Evolutionary conservation across 2,888 invertebrate genomes (phyloP).

Genomic region (Imbricaverruca yamaguchii): DNA sequence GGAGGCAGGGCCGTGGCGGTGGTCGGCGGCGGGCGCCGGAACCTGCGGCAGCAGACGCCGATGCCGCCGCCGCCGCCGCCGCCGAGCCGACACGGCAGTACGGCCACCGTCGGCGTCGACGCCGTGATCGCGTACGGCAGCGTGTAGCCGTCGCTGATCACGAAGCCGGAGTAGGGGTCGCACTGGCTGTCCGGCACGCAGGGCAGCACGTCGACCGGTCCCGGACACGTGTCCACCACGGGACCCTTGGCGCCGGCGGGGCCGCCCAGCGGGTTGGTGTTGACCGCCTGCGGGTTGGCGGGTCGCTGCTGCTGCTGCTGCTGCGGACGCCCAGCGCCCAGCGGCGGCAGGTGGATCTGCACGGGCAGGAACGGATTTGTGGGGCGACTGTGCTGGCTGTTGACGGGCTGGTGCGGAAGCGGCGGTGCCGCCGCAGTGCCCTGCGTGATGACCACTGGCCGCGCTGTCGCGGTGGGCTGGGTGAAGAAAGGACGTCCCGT

Average conservation of each 20-base stretch:
- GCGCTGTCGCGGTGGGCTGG: neutral
- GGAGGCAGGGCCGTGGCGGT: neutral
- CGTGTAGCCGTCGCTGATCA: neutral
- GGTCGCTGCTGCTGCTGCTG: neutral
- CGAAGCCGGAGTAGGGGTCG: neutral
- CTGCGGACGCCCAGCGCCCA: neutral
- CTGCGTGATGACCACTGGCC: neutral
- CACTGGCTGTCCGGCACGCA: neutral
- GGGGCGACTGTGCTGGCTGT: neutral
- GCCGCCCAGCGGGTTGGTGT: conserved; percentile 12
- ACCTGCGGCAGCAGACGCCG: neutral
- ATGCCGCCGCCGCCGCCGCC: neutral
- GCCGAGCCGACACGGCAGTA: neutral
- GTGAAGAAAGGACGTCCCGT: neutral
- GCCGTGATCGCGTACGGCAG: neutral
- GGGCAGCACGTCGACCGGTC: neutral
- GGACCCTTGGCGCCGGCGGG: neutral
- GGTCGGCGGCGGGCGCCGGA: neutral
- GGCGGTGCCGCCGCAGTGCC: neutral
- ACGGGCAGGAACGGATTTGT: neutral
- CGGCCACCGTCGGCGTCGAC: neutral
- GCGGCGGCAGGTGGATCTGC: neutral
- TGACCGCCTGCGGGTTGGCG: neutral
- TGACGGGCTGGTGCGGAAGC: neutral
- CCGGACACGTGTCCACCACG: neutral